Evolutionary conservation across 2,113 vertebrate genomes (phyloP), one percentile per base, ranked within the genome.

Genomic region (Garra rufa): DNA sequence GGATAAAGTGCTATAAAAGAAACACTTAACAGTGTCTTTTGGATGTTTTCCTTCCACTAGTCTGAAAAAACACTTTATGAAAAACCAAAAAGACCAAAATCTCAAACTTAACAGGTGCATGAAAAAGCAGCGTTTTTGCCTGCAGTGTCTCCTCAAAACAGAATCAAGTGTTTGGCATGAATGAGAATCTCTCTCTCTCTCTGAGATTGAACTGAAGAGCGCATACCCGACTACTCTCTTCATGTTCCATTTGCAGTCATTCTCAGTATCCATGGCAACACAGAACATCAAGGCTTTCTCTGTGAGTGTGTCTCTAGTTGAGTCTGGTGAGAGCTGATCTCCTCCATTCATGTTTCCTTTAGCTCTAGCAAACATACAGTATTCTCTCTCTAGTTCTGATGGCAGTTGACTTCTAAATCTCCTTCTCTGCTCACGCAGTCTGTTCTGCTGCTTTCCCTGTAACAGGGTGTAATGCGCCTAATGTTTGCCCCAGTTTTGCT

Each of bases 261-360:
- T 80, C 38, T 11, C 19, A 44, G 90, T 94, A 84, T 83, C 92
- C 91, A 91, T 89, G 90, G 92, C 88, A 91, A 93, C 93, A 52
- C 41, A 26, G 86, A 84, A 87, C 86, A 89, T 92, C 84, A 59
- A 70, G 76, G 79, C n/a, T 30, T 61, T 65, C 41, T 38, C 46
- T 82, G 55, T 84, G 43, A 87, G 83, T 78, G 41, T 50, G 48
- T 50, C 14, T 34, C 2, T 50, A 28, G 14, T 26, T 10, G 26
- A 52, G 26, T 3, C 7, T 15, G 21, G 9, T 43, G 52, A 43
- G 76, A 59, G 76, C 44, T 61, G 44, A 19, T 78, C 34, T 78
- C 1, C 34, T 24, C 38, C 38, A 44, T 61, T 61, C 38, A 61
- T 7, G 50, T 38, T 9, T n/a, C 6, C 21, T n/a, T 76, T 55